phyloP scores from a whole-genome alignment of 2,888 invertebrate genomes.

The Anticlea derivata region DNA sequence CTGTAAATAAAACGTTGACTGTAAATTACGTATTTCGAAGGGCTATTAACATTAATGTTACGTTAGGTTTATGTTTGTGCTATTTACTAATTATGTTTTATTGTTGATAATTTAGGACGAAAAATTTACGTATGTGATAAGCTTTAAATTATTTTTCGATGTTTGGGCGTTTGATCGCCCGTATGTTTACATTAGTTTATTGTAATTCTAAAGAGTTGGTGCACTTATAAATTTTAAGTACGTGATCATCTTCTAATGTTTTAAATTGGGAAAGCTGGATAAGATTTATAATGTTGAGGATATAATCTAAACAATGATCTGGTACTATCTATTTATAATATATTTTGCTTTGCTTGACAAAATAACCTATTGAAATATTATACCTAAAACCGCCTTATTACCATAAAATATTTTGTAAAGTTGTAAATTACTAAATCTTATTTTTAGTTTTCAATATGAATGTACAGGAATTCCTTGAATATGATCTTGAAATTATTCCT shows the following conservation, averaged over 20 bases:
- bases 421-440: slow-evolving; percentile 30
- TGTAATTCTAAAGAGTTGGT: slow-evolving; percentile 58
- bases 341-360: slow-evolving; percentile 21
- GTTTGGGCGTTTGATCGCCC: slow-evolving; percentile 52
- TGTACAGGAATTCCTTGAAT: slow-evolving; percentile 33
- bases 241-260: slow-evolving; percentile 69
- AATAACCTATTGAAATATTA: slow-evolving; percentile 34
- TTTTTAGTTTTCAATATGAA: slow-evolving; percentile 38
- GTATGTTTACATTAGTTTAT: slow-evolving; percentile 59
- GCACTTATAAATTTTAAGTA: slow-evolving; percentile 60
- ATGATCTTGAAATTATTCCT: slow-evolving; percentile 37
- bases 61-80: slow-evolving; percentile 37
- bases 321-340: slow-evolving; percentile 2
- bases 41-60: slow-evolving; percentile 42
- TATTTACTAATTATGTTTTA: slow-evolving; percentile 40
- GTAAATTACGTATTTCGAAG: slow-evolving; percentile 50
- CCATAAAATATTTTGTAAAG: slow-evolving; percentile 51
- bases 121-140: slow-evolving; percentile 70
- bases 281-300: slow-evolving; percentile 18
- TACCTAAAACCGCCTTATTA: slow-evolving; percentile 56
- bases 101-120: slow-evolving; percentile 42
- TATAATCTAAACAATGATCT: slow-evolving; percentile 19
- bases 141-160: slow-evolving; percentile 81
- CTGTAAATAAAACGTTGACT: slow-evolving; percentile 53
- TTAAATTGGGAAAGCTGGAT: slow-evolving; percentile 38